These are phyloP conservation scores for Ornithoptera priamus DNA, from an alignment of 2,888 invertebrate species.

Conservation along the genomic window DNA sequence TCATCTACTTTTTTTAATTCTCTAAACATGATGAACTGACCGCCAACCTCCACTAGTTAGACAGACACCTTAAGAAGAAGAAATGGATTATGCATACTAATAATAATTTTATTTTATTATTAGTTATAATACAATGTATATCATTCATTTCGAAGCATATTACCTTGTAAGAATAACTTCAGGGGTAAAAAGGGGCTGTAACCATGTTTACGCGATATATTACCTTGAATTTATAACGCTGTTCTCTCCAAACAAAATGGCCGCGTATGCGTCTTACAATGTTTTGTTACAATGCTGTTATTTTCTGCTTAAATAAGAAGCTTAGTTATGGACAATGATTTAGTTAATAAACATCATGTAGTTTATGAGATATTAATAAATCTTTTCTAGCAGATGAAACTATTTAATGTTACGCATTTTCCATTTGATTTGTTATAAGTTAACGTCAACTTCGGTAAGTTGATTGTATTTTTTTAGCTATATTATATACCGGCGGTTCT, in stretches of 20 bases:
- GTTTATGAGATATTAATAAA: neutral
- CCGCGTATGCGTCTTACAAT: constrained; percentile 18
- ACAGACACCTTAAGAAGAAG: too few species aligned
- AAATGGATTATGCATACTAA: too few species aligned
- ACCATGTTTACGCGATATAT: constrained; percentile 26
- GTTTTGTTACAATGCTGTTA: constrained; percentile 4
- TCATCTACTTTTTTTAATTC: too few species aligned
- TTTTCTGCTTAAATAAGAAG: neutral
- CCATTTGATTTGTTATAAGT: too few species aligned
- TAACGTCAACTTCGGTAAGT: neutral
- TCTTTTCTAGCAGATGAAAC: neutral
- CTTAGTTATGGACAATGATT: neutral
- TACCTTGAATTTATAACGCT: constrained; percentile 25
- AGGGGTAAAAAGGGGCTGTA: constrained; percentile 14
- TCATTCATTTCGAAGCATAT: neutral
- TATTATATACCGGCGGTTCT: too few species aligned
- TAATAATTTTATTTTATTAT: neutral
- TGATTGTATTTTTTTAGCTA: neutral
- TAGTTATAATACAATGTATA: neutral
- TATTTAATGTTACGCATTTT: neutral
- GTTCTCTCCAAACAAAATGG: constrained; percentile 19
- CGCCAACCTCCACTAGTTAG: too few species aligned
- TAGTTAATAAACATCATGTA: neutral
- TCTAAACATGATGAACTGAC: too few species aligned
- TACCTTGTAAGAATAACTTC: constrained; percentile 8